These are phyloP conservation scores for Netelia fuscicornis DNA, from an alignment of 2,888 invertebrate species.

Conservation along the genomic window DNA sequence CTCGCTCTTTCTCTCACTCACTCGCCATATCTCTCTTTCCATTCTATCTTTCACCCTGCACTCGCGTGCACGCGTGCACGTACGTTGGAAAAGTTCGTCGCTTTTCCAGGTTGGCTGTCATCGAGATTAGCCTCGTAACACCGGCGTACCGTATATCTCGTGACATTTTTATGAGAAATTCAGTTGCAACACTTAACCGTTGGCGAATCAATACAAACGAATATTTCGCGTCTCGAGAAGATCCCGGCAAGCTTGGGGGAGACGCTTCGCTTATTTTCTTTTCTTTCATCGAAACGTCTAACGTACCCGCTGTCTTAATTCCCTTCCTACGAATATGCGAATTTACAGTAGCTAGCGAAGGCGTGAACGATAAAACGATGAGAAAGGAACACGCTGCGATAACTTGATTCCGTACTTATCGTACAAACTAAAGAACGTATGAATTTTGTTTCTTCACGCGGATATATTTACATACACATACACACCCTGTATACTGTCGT, in stretches of 20 bases:
- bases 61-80: slow-evolving; percentile 35
- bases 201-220: slow-evolving; percentile 54
- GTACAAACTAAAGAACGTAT: too few relatives aligned
- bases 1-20: slow-evolving; percentile 18
- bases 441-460: too few relatives aligned
- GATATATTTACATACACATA: too few relatives aligned
- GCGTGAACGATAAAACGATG: neutral
- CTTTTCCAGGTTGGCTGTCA: slow-evolving; percentile 19
- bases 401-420: too few relatives aligned
- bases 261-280: slow-evolving; percentile 59
- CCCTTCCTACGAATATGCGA: slow-evolving; percentile 16
- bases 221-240: slow-evolving; percentile 21
- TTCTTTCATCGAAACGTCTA: slow-evolving; percentile 56
- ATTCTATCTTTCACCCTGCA: slow-evolving; percentile 42
- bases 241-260: slow-evolving; percentile 28
- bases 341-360: neutral
- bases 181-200: slow-evolving; percentile 25
- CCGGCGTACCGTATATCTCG: neutral
- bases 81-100: slow-evolving; percentile 22
- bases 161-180: slow-evolving; percentile 26
- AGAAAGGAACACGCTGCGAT: neutral
- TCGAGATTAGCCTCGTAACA: slow-evolving; percentile 40
- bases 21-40: slow-evolving; percentile 32
- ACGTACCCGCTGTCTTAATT: slow-evolving; percentile 52
- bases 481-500: too few relatives aligned